Evolutionary conservation across 92 coral and sea anemone genomes (phyloP).

Genomic region (Epizoanthus ramosus): DNA sequence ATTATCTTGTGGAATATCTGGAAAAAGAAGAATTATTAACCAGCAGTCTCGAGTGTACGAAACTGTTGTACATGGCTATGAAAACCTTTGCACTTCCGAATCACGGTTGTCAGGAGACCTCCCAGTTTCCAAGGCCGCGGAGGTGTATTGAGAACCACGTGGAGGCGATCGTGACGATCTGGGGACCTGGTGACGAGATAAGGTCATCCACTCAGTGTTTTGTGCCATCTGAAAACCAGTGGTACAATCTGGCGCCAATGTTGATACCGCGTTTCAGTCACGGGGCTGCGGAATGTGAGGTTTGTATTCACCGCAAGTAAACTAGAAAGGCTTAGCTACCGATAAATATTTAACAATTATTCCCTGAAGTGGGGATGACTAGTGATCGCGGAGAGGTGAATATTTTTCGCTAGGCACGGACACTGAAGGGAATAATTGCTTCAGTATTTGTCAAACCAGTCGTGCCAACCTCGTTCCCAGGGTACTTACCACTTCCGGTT

Average conservation of each 20-base stretch:
- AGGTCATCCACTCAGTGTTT: slow-evolving; percentile 94
- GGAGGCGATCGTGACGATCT: slow-evolving; percentile 89
- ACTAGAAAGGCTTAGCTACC: no score
- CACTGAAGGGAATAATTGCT: no score
- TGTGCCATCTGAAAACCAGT: slow-evolving; percentile 81
- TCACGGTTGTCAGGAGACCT: slow-evolving; percentile 5
- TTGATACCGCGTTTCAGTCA: slow-evolving; percentile 94
- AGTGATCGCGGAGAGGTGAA: no score
- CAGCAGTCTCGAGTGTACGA: slow-evolving; percentile 68
- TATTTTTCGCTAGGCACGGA: no score
- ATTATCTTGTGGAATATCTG: slow-evolving; percentile 76
- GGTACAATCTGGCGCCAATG: slow-evolving; percentile 98
- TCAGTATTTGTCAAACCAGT: no score
- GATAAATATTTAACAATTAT: no score
- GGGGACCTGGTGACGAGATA: slow-evolving; percentile 97
- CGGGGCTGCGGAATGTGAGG: slow-evolving; percentile 90
- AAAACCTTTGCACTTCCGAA: slow-evolving; percentile 73
- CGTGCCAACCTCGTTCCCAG: no score
- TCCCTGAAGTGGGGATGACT: no score
- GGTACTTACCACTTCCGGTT: no score
- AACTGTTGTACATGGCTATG: slow-evolving; percentile 81
- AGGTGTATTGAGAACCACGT: slow-evolving; percentile 57
- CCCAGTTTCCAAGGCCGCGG: slow-evolving; percentile 65
- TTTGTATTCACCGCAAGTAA: neutral
- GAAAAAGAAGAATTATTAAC: slow-evolving; percentile 80